A percentile compares a stretch with the other conserved stretches of the same genome.
phyloP scores from a whole-genome alignment of 2,113 vertebrate species.

The Mirza zaza region DNA sequence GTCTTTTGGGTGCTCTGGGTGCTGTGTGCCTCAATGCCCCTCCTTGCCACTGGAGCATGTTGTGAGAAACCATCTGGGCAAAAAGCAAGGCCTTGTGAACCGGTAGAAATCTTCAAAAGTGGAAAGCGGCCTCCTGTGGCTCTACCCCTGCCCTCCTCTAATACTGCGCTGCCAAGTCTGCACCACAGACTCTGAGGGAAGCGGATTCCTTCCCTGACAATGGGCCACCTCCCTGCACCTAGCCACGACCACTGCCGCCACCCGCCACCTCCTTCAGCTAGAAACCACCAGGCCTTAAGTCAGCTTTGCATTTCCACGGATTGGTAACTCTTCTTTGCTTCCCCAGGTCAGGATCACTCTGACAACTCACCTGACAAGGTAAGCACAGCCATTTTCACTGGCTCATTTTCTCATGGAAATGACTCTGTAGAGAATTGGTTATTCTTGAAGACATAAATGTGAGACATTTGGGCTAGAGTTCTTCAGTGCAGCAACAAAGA shows the following conservation, averaged over 20 bases:
- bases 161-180: background rate
- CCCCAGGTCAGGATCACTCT: slow-evolving; percentile 28
- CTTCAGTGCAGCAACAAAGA: no score
- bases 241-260: no score
- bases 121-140: background rate
- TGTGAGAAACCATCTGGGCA: background rate
- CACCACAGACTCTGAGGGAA: background rate
- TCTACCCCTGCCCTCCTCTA: background rate
- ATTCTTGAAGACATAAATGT: slow-evolving; percentile 12
- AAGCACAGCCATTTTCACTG: background rate
- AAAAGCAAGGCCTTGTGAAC: background rate
- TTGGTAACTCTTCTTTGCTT: background rate
- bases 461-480: no score
- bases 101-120: background rate
- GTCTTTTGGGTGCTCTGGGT: slow-evolving; percentile 26
- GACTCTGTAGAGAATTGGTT: no score
- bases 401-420: background rate
- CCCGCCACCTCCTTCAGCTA: background rate
- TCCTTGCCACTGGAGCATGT: background rate
- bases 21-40: background rate
- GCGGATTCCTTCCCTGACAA: background rate
- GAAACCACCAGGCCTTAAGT: background rate
- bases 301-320: background rate
- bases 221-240: background rate
- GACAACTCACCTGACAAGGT: slow-evolving; percentile 40